Evolutionary conservation across 2,797 vertebrate genomes (phyloP), one percentile per base, ranked within the genome.

Genomic region (Fistularia commersonii): DNA sequence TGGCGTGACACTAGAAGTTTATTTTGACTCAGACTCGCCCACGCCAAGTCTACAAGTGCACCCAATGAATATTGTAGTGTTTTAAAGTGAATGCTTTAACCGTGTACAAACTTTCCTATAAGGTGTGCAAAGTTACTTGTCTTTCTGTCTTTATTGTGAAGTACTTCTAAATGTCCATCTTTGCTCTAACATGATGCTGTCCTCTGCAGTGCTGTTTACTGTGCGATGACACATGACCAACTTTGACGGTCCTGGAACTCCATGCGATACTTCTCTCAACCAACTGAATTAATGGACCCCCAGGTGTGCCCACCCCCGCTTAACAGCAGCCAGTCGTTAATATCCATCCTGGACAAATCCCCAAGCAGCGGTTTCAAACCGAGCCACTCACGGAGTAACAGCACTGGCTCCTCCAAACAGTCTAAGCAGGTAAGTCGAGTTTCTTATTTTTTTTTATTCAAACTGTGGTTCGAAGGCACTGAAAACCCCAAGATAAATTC

Each of bases 351-450:
- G 8, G 88, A 92, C 0, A 85, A 66, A 57, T 82, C 87, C 0
- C 80, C 82, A 0, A 43, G 46, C 11, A 61, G 69, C 3, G 45
- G 48, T 0, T 77, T 76, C 39, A 90, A 73, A 69, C 80, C 86
- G 0, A 44, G 87, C 15, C 90, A 92, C 55, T 92, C 90, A 0
- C 79, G 92, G 49, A 92, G 79, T 36, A 89, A 68, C 85, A 97
- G 93, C 82, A 85, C 84, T 0, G 91, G 91, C 45, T 93, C 94
- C 6, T 88, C 91, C 38, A 93, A 90, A 46, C 74, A 74, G 0
- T 63, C 64, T 0, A 88, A 87, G 54, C 81, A 82, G 83, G 86
- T 86, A 43, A 36, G 10, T 48, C 13, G 2, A 35, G 36, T 40
- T 40, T 11, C 15, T 9, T 6, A 40, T n/a, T 49, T 4, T 4